phyloP scores from a whole-genome alignment of 2,888 invertebrate species.

The Drosophila stalkeri region DNA sequence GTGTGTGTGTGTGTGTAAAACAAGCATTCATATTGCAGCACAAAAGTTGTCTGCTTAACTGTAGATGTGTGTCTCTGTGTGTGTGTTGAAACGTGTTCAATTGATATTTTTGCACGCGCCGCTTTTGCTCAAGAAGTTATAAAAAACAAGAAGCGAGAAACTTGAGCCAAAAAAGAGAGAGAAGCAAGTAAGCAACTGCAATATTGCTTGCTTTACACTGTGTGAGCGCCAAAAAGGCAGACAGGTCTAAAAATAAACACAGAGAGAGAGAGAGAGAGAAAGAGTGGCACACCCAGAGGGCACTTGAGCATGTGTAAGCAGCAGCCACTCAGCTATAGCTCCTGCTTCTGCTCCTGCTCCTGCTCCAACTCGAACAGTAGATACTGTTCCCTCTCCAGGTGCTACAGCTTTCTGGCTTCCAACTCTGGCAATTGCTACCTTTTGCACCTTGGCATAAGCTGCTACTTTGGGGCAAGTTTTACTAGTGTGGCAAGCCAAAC shows the following conservation, averaged over 20 bases:
- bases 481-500: slow-evolving; percentile 68
- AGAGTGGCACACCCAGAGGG: slow-evolving; percentile 15
- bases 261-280: background rate
- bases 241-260: slow-evolving; percentile 70
- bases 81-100: slow-evolving; percentile 76
- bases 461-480: slow-evolving; percentile 70
- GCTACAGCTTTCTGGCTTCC: slow-evolving; percentile 12
- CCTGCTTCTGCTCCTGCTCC: slow-evolving; percentile 3
- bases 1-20: slow-evolving; percentile 35
- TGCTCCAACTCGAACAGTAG: background rate
- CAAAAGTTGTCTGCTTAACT: slow-evolving; percentile 35
- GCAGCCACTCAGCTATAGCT: slow-evolving; percentile 41
- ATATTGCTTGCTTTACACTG: slow-evolving; percentile 61
- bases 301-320: slow-evolving; percentile 62
- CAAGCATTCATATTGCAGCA: slow-evolving; percentile 58
- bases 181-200: slow-evolving; percentile 66
- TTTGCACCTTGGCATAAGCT: slow-evolving; percentile 49
- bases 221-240: slow-evolving; percentile 66
- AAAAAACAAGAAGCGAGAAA: slow-evolving; percentile 70
- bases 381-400: background rate
- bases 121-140: slow-evolving; percentile 72
- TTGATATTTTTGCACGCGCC: slow-evolving; percentile 79
- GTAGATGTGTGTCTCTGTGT: slow-evolving; percentile 17
- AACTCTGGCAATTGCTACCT: slow-evolving; percentile 1
- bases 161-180: slow-evolving; percentile 44